Percentiles rank a stretch among this genome's conserved stretches.
Evolutionary conservation across 1,140 invertebrate species (phyloP).

Genomic region (Sinella curviseta): DNA sequence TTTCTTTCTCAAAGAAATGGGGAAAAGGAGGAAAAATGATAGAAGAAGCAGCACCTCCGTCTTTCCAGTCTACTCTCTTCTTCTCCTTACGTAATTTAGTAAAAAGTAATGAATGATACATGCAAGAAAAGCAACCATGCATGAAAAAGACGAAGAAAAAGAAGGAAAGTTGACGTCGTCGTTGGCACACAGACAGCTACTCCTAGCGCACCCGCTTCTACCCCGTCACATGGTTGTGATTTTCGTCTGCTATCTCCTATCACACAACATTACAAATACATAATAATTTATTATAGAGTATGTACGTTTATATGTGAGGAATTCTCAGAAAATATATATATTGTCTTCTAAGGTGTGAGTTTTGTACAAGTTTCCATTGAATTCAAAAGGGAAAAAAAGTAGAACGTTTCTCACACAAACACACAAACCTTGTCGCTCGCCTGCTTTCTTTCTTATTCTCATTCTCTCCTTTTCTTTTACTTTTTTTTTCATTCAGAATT

Average conservation of each 20-base stretch:
- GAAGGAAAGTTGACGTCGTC: neutral
- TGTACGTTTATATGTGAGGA: no score
- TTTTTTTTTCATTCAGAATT: constrained; percentile 1
- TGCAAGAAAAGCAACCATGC: neutral
- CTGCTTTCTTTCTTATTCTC: neutral
- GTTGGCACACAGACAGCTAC: neutral
- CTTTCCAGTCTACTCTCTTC: neutral
- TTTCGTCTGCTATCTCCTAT: neutral
- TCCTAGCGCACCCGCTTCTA: neutral
- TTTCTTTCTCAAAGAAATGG: no score
- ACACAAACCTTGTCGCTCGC: neutral
- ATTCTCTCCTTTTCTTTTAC: neutral
- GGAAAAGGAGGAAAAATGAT: neutral
- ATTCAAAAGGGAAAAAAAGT: neutral
- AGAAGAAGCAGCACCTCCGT: neutral
- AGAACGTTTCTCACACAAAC: neutral
- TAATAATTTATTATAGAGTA: no score
- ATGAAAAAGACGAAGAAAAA: constrained; percentile 3
- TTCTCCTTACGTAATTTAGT: neutral
- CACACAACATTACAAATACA: neutral
- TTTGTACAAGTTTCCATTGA: no score
- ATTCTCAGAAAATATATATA: no score
- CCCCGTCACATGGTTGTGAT: neutral
- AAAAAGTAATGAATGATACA: constrained; percentile 24
- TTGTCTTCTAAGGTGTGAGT: no score